phyloP scores from a whole-genome alignment of 1,140 invertebrate species.

The Trichonephila clavata region DNA sequence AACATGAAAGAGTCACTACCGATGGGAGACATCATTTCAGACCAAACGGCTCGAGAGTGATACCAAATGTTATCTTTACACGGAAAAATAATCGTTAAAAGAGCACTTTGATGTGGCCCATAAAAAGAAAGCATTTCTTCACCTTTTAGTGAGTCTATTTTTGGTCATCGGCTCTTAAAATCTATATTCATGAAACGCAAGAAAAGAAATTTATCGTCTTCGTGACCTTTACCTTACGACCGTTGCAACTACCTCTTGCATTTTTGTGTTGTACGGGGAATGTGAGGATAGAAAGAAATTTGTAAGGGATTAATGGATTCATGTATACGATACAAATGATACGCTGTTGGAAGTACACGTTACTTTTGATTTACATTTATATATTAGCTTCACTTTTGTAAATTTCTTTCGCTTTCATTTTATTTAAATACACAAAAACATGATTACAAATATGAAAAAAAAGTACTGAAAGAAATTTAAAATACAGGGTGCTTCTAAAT shows the following conservation, averaged over 20 bases:
- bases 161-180: conserved; percentile 29
- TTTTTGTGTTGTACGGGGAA: not conserved
- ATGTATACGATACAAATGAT: too few relatives aligned
- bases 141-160: conserved; percentile 36
- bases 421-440: too few relatives aligned
- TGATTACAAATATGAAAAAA: too few relatives aligned
- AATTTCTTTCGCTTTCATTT: too few relatives aligned
- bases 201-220: not conserved
- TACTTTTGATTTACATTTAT: too few relatives aligned
- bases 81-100: conserved; percentile 51
- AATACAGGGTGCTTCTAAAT: too few relatives aligned
- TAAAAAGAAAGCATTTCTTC: conserved; percentile 35
- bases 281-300: too few relatives aligned
- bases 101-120: not conserved
- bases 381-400: too few relatives aligned
- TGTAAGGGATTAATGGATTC: too few relatives aligned
- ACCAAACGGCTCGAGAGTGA: not conserved
- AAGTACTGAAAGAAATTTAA: too few relatives aligned
- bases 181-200: conserved; percentile 36
- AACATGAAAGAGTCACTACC: not conserved
- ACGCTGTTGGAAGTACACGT: too few relatives aligned
- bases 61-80: conserved; percentile 17
- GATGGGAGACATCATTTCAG: not conserved
- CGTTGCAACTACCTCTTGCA: not conserved
- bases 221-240: conserved; percentile 22